Evolutionary conservation across 2,797 vertebrate species (phyloP).

Genomic region (Typhlichthys eigenmanni): DNA sequence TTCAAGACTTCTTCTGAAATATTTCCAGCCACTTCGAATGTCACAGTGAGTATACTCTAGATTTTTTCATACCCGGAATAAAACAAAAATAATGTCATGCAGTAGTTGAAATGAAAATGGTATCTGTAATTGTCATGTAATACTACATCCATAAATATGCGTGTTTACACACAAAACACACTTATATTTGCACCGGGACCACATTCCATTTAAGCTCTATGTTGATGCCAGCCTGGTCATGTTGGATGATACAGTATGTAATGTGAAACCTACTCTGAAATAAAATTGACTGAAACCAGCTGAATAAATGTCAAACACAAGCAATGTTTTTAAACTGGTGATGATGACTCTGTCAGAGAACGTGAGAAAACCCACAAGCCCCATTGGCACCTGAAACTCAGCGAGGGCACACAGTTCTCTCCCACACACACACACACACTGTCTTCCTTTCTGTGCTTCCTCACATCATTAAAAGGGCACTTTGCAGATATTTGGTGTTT

Average conservation of each 20-base stretch:
- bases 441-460: conserved; percentile 60
- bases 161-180: no score
- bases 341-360: conserved; percentile 58
- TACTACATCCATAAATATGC: no score
- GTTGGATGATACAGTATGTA: no score
- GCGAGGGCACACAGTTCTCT: conserved; percentile 18
- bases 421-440: conserved; percentile 12
- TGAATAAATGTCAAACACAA: not conserved
- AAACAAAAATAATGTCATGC: no score
- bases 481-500: conserved; percentile 80
- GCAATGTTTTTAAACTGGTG: conserved; percentile 38
- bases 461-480: conserved; percentile 71
- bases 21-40: conserved; percentile 89
- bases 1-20: conserved; percentile 87
- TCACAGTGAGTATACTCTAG: conserved; percentile 90
- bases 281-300: not conserved
- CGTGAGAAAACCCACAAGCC: conserved; percentile 56
- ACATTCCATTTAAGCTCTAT: no score
- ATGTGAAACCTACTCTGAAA: no score
- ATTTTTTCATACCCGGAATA: not conserved
- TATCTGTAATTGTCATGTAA: no score
- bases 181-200: no score
- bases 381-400: conserved; percentile 42
- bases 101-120: no score
- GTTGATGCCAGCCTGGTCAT: no score